A percentile compares a stretch with the other conserved stretches of the same genome.
phyloP scores from a whole-genome alignment of 2,113 vertebrate genomes.

The Callionymus lyra region DNA sequence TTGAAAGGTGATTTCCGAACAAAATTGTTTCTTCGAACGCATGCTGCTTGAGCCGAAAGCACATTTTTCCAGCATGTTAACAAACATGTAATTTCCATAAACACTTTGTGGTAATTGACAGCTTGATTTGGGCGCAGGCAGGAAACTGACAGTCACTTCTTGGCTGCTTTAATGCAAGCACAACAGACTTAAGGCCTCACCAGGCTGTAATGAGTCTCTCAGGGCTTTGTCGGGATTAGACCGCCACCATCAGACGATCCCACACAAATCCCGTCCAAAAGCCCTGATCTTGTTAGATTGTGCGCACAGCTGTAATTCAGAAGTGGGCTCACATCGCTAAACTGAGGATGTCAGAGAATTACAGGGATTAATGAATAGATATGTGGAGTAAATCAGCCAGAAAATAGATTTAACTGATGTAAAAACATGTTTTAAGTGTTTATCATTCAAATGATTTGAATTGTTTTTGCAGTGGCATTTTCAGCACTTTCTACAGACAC shows the following conservation, averaged over 20 bases:
- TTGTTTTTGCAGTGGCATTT: too few relatives aligned
- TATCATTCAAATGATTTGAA: too few relatives aligned
- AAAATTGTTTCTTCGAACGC: slow-evolving; percentile 72
- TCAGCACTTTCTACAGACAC: too few relatives aligned
- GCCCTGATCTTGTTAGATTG: slow-evolving; percentile 50
- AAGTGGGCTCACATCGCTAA: slow-evolving; percentile 13
- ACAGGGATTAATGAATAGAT: not conserved
- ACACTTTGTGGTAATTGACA: slow-evolving; percentile 71
- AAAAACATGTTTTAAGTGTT: too few relatives aligned
- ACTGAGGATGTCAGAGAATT: not conserved
- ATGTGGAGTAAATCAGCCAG: too few relatives aligned
- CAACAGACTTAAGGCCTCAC: slow-evolving; percentile 56
- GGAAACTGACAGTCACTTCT: slow-evolving; percentile 60
- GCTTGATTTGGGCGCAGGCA: slow-evolving; percentile 69
- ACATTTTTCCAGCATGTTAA: slow-evolving; percentile 74
- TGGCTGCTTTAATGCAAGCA: slow-evolving; percentile 59
- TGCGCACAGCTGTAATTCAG: slow-evolving; percentile 10
- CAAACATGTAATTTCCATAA: slow-evolving; percentile 78
- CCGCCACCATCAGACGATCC: slow-evolving; percentile 41
- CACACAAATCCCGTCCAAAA: slow-evolving; percentile 38
- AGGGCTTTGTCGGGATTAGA: slow-evolving; percentile 62
- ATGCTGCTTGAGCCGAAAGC: slow-evolving; percentile 69
- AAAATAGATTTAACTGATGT: too few relatives aligned
- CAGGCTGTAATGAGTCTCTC: slow-evolving; percentile 63
- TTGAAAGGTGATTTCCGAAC: slow-evolving; percentile 67